These are phyloP conservation scores for Siniperca undulata DNA, from an alignment of 2,797 vertebrate genomes.

Conservation along the genomic window DNA sequence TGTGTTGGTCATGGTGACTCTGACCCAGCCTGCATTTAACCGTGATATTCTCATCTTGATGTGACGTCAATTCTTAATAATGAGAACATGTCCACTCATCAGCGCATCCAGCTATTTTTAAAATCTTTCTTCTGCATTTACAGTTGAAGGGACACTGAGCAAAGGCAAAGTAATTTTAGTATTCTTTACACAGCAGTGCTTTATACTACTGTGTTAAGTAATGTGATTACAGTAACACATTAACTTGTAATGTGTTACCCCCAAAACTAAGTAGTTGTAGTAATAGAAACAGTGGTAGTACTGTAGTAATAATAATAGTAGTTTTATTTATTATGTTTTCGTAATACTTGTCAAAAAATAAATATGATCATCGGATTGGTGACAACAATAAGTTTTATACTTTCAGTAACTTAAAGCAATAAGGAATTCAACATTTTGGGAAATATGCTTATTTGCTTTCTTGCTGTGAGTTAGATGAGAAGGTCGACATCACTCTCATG, in stretches of 20 bases:
- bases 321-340: no score
- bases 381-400: no score
- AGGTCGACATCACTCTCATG: no score
- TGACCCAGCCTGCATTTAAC: slow-evolving; percentile 8
- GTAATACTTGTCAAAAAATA: no score
- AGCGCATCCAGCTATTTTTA: neutral
- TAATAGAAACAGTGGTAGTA: no score
- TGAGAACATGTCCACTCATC: neutral
- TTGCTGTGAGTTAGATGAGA: no score
- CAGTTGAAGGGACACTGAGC: neutral
- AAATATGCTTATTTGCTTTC: no score
- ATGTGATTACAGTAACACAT: neutral
- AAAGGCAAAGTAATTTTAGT: neutral
- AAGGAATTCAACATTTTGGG: no score
- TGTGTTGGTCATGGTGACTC: neutral
- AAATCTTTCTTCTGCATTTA: neutral
- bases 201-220: neutral
- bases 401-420: no score
- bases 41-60: slow-evolving; percentile 12
- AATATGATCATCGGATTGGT: no score
- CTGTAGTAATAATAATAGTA: no score
- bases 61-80: slow-evolving; percentile 1
- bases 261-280: no score
- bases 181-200: neutral
- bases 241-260: neutral